These are phyloP conservation scores for Macroramphosus scolopax DNA, from an alignment of 2,797 vertebrate species.

Conservation along the genomic window DNA sequence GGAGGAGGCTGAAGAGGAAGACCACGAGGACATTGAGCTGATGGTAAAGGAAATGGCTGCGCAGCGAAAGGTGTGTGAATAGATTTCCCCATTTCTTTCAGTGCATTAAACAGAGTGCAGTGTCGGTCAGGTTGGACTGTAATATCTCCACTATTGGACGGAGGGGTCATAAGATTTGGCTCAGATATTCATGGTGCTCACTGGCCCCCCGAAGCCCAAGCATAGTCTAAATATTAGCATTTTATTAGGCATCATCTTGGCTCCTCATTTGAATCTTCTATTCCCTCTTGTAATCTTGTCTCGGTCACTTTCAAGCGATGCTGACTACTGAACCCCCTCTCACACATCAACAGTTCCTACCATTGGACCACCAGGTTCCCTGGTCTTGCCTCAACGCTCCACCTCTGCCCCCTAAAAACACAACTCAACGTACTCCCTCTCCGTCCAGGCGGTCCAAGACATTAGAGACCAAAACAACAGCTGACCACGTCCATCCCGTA, in stretches of 20 bases:
- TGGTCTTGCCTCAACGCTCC: conserved; percentile 36
- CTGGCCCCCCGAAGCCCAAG: too few species aligned
- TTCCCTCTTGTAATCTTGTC: neutral
- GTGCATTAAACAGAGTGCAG: too few species aligned
- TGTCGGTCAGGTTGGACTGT: neutral
- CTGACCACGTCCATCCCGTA: conserved; percentile 39
- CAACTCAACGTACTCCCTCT: conserved; percentile 15
- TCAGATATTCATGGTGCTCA: too few species aligned
- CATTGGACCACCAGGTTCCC: conserved; percentile 60
- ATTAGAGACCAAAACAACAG: conserved; percentile 6
- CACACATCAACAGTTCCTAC: conserved; percentile 41
- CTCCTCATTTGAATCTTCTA: too few species aligned
- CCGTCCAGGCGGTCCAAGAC: conserved; percentile 17
- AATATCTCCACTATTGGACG: neutral
- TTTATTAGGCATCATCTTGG: too few species aligned
- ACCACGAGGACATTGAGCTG: conserved; percentile 73
- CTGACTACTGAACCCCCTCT: neutral
- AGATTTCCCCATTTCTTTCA: neutral
- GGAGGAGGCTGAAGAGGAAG: conserved; percentile 37
- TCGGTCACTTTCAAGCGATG: neutral
- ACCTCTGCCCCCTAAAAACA: conserved; percentile 65
- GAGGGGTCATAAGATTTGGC: too few species aligned
- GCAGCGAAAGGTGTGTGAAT: conserved; percentile 62
- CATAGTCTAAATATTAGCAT: too few species aligned
- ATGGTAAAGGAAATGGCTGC: conserved; percentile 72